Base-by-base conservation (phyloP, 35 echinoderm and acorn worm species). In the Stichopus chloronotus region DNA sequence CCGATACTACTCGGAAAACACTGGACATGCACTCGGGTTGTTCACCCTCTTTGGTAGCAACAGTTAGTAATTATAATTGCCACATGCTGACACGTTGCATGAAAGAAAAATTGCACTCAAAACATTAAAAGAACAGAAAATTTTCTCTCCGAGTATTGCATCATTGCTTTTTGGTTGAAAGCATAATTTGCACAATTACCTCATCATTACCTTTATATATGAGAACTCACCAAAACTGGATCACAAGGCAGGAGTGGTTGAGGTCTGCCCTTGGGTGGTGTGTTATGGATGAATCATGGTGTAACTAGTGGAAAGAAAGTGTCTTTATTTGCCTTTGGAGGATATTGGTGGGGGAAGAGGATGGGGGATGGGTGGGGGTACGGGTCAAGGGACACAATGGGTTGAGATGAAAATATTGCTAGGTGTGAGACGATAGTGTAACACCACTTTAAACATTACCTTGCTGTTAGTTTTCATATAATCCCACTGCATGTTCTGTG, bases 1-100 rank as follows among this genome's bases (percentile, higher is more conserved):
- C 81, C 72, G 80, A 95, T 87, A 79, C 61, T 43, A 65, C 61
- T 65, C 61, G 61, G 30, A 65, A 43, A 65, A 65, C 61, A 65
- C 19, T 65, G 61, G 61, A 65, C 61, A 65, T 65, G 19, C 61
- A 65, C 61, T 19, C 12, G 61, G 11, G 11, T 14, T 65, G 61
- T 19, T 14, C 61, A 65, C 11, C 11, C 61, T 43, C 30, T 43
- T 43, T 43, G 30, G 61, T 19, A 65, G 61, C 19, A 14, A 65
- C 4, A 65, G 11, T 65, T 19, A 65, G 19, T 65, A 9, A 17
- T 14, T 65, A 65, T 65, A 65, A 65, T 5, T 8, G 9, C 19
- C 61, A 65, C 61, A 65, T 14, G 19, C 11, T 65, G 19, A 65
- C 61, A 65, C n/a, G 17, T 63, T 63, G 60, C 60, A 63, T 63